A percentile compares a stretch with the other conserved stretches of the same genome.
phyloP scores from a whole-genome alignment of 2,113 vertebrate species.

The Gallinago paraguaiae region DNA sequence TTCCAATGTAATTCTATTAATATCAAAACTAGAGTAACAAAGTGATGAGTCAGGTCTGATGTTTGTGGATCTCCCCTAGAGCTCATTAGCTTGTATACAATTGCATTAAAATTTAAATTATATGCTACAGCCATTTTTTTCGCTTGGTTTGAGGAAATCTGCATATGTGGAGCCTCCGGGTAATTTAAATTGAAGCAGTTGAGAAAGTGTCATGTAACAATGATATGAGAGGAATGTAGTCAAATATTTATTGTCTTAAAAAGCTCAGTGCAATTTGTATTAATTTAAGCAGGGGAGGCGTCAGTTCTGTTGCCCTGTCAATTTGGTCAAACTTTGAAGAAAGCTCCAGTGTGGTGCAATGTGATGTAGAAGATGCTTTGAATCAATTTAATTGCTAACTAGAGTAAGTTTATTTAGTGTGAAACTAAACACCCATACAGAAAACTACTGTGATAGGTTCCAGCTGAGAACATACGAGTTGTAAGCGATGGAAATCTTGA shows the following conservation, averaged over 20 bases:
- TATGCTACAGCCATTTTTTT: not conserved
- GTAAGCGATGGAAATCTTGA: not conserved
- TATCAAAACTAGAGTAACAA: not conserved
- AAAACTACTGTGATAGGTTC: not conserved
- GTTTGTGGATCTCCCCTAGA: not conserved
- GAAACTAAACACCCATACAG: not conserved
- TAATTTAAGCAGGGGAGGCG: not conserved
- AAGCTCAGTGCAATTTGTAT: not conserved
- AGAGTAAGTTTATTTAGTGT: not conserved
- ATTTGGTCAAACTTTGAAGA: not conserved
- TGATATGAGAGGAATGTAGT: not conserved
- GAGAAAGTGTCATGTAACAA: not conserved
- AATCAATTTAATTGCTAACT: not conserved
- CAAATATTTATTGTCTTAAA: conserved; percentile 11
- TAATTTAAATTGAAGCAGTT: not conserved
- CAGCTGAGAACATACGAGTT: not conserved
- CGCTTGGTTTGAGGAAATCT: not conserved
- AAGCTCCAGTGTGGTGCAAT: not conserved
- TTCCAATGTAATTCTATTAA: not conserved
- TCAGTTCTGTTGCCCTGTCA: not conserved
- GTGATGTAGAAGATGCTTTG: not conserved
- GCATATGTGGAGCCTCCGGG: not conserved
- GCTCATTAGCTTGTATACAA: not conserved
- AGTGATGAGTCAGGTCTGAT: not conserved
- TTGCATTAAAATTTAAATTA: conserved; percentile 10